phyloP scores from a whole-genome alignment of 2,888 invertebrate species.

The Minunthozetes semirufus region DNA sequence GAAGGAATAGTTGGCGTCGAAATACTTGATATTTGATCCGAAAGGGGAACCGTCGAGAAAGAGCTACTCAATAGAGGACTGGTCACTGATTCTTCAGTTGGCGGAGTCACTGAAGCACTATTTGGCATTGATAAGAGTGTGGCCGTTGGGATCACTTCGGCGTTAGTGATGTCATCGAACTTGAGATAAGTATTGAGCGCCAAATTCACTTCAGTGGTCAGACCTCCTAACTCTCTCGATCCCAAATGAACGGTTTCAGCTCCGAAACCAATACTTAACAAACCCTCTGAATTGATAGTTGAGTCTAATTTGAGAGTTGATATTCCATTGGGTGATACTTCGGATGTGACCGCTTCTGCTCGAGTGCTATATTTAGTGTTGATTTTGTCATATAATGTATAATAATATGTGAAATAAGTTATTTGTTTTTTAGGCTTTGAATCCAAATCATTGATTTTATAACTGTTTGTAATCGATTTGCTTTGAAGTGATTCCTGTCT shows the following conservation, averaged over 20 bases:
- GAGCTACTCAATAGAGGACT: not conserved
- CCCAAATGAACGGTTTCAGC: conserved; percentile 41
- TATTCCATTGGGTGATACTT: conserved; percentile 37
- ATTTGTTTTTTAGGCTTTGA: conserved; percentile 40
- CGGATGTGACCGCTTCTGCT: conserved; percentile 40
- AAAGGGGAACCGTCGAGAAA: not conserved
- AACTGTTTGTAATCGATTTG: not conserved
- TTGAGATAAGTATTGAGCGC: conserved; percentile 41
- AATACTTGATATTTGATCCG: not conserved
- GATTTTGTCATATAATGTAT: conserved; percentile 42
- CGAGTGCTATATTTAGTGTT: conserved; percentile 40
- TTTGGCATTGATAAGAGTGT: not conserved
- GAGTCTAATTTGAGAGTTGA: conserved; percentile 38
- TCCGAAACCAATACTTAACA: conserved; percentile 38
- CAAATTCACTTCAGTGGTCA: conserved; percentile 43
- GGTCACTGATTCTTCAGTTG: not conserved
- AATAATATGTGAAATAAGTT: conserved; percentile 42
- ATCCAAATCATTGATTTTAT: conserved; percentile 37
- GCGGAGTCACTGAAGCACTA: not conserved
- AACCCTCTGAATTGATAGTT: conserved; percentile 40
- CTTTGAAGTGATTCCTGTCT: not conserved
- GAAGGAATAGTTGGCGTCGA: conserved; percentile 18
- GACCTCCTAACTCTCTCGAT: conserved; percentile 40
- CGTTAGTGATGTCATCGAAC: conserved; percentile 41
- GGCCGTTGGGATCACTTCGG: conserved; percentile 32